Percentiles rank a stretch among this genome's conserved stretches.
phyloP scores from a whole-genome alignment of 2,113 vertebrate genomes.

The Notothenia rossii region DNA sequence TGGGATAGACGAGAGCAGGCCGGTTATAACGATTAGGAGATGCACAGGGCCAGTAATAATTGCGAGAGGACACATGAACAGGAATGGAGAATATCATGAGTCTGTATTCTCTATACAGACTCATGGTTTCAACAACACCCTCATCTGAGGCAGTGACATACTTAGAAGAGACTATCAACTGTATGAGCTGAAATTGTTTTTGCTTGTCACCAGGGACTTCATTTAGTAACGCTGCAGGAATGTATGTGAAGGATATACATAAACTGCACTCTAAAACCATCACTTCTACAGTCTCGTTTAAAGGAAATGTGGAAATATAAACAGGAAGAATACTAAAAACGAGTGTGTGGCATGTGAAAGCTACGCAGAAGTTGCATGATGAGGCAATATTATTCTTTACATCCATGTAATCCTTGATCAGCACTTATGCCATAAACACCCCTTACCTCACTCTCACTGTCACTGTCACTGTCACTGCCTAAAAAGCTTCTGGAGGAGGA shows the following conservation, averaged over 20 bases:
- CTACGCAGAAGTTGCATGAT: neutral
- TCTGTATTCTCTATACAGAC: neutral
- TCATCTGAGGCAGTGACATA: conserved; percentile 13
- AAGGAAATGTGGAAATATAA: neutral
- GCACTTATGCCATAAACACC: neutral
- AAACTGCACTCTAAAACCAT: neutral
- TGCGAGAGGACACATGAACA: no score
- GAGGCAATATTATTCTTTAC: neutral
- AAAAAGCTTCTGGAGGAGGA: conserved; percentile 73
- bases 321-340: no score
- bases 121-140: conserved; percentile 28
- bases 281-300: neutral
- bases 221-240: conserved; percentile 15
- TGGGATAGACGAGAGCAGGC: no score
- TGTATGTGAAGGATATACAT: conserved; percentile 24
- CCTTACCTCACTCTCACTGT: conserved; percentile 68
- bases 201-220: conserved; percentile 1
- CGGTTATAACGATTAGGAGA: no score
- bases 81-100: no score
- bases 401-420: neutral
- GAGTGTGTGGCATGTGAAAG: no score
- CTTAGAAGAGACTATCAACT: neutral
- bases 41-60: no score
- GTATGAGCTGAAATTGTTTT: conserved; percentile 22
- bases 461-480: conserved; percentile 76